A percentile compares a stretch with the other conserved stretches of the same genome.
phyloP scores from a whole-genome alignment of 2,888 invertebrate species.

The Sinopyrophorus schimmeli region DNA sequence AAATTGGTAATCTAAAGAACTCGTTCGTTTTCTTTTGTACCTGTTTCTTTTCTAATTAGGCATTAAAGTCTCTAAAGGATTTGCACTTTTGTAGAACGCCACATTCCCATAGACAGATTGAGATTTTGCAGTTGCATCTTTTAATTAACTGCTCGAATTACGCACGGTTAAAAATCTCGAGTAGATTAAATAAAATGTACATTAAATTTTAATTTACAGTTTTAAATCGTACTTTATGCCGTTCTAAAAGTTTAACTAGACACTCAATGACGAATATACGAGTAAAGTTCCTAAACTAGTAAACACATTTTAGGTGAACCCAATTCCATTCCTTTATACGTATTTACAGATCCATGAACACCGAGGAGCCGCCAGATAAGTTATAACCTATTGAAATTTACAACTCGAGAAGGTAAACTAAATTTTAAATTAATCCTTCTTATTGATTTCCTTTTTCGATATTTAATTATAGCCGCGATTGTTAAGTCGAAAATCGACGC shows the following conservation, averaged over 20 bases:
- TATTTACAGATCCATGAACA: constrained; percentile 33
- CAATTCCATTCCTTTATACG: constrained; percentile 33
- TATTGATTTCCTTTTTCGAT: neutral
- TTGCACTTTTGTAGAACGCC: constrained; percentile 10
- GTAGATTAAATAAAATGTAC: constrained; percentile 17
- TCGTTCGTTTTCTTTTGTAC: too few relatives aligned
- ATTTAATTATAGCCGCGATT: too few relatives aligned
- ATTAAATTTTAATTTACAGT: constrained; percentile 31
- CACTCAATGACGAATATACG: constrained; percentile 36
- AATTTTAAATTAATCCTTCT: constrained; percentile 30
- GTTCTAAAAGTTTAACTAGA: constrained; percentile 33
- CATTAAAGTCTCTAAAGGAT: constrained; percentile 31
- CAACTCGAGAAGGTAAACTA: constrained; percentile 26
- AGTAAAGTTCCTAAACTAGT: constrained; percentile 36
- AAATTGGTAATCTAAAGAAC: too few relatives aligned
- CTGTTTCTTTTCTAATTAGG: constrained; percentile 29
- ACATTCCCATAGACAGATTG: too few relatives aligned
- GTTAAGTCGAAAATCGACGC: too few relatives aligned
- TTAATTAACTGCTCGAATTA: constrained; percentile 4
- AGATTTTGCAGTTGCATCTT: constrained; percentile 3
- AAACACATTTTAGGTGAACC: constrained; percentile 37
- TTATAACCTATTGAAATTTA: constrained; percentile 32
- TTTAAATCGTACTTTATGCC: constrained; percentile 25
- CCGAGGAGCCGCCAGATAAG: constrained; percentile 29
- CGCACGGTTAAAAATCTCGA: constrained; percentile 5